A percentile compares a stretch with the other conserved stretches of the same genome.
Evolutionary conservation across 2,888 invertebrate genomes (phyloP).

Genomic region (Orchesellides sinensis): DNA sequence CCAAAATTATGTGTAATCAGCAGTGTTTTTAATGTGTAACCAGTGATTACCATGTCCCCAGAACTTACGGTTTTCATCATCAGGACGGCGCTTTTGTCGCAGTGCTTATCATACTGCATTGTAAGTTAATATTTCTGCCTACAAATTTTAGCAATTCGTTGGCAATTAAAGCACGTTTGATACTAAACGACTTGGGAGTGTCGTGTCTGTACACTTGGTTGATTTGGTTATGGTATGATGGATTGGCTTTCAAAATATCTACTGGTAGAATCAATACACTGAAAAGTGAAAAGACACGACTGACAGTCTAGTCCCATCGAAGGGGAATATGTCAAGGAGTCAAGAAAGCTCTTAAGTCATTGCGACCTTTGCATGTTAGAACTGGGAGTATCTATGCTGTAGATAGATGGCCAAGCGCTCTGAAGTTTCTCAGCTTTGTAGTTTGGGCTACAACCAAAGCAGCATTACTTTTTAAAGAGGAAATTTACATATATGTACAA

Average conservation of each 20-base stretch:
- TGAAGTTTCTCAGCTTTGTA: constrained; percentile 16
- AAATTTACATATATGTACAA: no score
- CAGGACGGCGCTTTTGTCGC: no score
- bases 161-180: background rate
- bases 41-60: no score
- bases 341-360: background rate
- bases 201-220: background rate
- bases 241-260: constrained; percentile 2
- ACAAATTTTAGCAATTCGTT: background rate
- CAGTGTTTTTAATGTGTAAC: no score
- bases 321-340: background rate
- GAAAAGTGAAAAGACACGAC: background rate
- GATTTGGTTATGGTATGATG: background rate
- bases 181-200: background rate
- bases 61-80: no score
- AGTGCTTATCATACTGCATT: background rate
- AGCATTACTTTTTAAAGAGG: background rate
- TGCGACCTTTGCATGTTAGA: background rate
- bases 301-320: background rate
- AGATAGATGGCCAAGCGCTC: background rate
- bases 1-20: no score
- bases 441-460: constrained; percentile 13
- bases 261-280: background rate
- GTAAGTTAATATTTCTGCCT: background rate
- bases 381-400: background rate